Conservation (phyloP, 2,797 vertebrate species). For the Scarus forsteni region DNA sequence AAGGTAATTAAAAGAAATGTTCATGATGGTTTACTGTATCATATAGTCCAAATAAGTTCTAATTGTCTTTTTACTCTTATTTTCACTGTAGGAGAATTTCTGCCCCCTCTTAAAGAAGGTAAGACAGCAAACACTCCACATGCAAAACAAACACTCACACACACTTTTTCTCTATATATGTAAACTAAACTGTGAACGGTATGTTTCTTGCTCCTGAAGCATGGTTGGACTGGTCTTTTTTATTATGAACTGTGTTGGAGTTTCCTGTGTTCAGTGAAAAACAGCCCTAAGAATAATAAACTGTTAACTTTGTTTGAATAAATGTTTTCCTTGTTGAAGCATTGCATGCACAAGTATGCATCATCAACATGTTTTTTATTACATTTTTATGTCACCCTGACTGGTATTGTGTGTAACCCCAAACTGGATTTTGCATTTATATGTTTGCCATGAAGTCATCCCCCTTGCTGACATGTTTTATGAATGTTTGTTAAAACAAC, state of each 20-base stretch:
- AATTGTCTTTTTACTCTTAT: conserved; percentile 1
- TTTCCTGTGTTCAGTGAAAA: conserved; percentile 19
- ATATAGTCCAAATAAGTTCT: neutral
- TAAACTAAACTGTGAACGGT: no score
- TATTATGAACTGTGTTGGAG: conserved; percentile 8
- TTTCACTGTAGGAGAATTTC: conserved; percentile 75
- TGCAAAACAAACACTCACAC: neutral
- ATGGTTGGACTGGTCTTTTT: conserved; percentile 24
- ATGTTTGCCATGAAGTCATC: neutral
- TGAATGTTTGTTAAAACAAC: conserved; percentile 19
- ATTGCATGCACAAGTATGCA: conserved; percentile 31
- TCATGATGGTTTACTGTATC: neutral
- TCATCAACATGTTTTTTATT: conserved; percentile 27
- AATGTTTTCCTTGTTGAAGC: conserved; percentile 8
- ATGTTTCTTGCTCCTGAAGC: conserved; percentile 20
- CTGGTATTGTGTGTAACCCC: conserved; percentile 11
- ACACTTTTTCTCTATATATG: no score
- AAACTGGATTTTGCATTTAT: conserved; percentile 22
- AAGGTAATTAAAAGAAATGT: conserved; percentile 68
- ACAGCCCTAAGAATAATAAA: conserved; percentile 1
- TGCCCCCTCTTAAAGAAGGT: conserved; percentile 82
- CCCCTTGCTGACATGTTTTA: neutral
- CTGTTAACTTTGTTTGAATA: conserved; percentile 18
- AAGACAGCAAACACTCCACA: conserved; percentile 34
- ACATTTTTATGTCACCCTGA: conserved; percentile 12